Evolutionary conservation across 1,140 invertebrate genomes (phyloP).

Genomic region (Drosophila kepulauana): DNA sequence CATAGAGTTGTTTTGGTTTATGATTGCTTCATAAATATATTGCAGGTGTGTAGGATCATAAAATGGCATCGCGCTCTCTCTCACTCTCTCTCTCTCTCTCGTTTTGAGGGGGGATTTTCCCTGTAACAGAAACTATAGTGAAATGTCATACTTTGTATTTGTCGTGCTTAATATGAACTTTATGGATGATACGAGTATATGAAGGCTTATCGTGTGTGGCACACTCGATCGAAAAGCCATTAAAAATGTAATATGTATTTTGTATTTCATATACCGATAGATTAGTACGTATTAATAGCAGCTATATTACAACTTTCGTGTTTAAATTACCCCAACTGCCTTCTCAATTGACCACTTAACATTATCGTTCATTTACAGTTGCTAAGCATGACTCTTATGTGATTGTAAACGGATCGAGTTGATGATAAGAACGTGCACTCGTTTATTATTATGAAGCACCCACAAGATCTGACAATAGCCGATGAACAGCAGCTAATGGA

Average conservation of each 20-base stretch:
- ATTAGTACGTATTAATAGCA: slow-evolving; percentile 8
- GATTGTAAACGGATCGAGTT: slow-evolving; percentile 46
- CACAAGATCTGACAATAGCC: slow-evolving; percentile 61
- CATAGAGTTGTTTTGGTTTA: slow-evolving; percentile 48
- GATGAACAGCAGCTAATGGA: slow-evolving; percentile 72
- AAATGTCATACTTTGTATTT: background rate
- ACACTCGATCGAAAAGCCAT: slow-evolving; percentile 40
- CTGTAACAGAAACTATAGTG: slow-evolving; percentile 10
- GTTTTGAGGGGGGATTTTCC: slow-evolving; percentile 1
- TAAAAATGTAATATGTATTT: slow-evolving; percentile 29
- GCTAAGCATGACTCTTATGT: slow-evolving; percentile 39
- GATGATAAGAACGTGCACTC: slow-evolving; percentile 24
- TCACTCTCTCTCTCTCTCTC: background rate
- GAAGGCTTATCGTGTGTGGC: slow-evolving; percentile 19
- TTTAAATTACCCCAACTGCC: slow-evolving; percentile 5
- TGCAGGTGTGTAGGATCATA: slow-evolving; percentile 40
- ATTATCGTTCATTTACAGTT: slow-evolving; percentile 58
- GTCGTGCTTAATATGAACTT: slow-evolving; percentile 3
- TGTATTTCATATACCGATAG: background rate
- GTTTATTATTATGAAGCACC: slow-evolving; percentile 65
- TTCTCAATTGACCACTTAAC: slow-evolving; percentile 55
- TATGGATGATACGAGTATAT: slow-evolving; percentile 9
- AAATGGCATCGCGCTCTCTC: background rate
- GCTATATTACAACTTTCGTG: slow-evolving; percentile 27
- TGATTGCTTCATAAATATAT: slow-evolving; percentile 36